A percentile compares a stretch with the other conserved stretches of the same genome.
Evolutionary conservation across 2,113 vertebrate species (phyloP).

Genomic region (Polypterus bichir): DNA sequence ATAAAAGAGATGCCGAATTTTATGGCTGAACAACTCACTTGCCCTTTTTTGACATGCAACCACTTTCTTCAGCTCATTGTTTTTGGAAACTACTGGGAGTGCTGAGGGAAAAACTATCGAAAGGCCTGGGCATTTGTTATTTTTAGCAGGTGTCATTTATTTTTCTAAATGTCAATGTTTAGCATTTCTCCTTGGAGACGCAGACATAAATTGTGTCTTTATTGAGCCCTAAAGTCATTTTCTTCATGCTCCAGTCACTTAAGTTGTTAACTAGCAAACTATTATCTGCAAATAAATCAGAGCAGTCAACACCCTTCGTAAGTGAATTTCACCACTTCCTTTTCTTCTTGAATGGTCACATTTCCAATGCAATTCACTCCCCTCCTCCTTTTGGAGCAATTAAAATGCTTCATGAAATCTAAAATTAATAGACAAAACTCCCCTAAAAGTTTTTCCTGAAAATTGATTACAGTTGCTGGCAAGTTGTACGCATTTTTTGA

Average conservation of each 20-base stretch:
- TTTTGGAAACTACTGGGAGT: not conserved
- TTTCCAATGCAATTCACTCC: too few relatives aligned
- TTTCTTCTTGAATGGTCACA: too few relatives aligned
- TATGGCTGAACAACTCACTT: constrained; percentile 5
- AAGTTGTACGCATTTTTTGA: too few relatives aligned
- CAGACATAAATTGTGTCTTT: constrained; percentile 56
- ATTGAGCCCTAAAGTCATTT: constrained; percentile 52
- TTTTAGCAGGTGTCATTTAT: constrained; percentile 25
- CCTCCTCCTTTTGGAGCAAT: too few relatives aligned
- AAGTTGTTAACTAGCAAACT: constrained; percentile 60
- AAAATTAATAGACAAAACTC: too few relatives aligned
- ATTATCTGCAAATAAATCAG: constrained; percentile 56
- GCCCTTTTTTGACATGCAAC: not conserved
- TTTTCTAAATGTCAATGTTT: constrained; percentile 47
- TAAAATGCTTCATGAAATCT: too few relatives aligned
- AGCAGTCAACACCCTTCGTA: constrained; percentile 41
- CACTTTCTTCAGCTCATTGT: constrained; percentile 8
- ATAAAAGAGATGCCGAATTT: not conserved
- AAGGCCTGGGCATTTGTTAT: constrained; percentile 7
- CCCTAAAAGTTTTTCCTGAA: too few relatives aligned
- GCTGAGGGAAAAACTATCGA: constrained; percentile 10
- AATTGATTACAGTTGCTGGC: too few relatives aligned
- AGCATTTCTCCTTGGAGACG: constrained; percentile 34
- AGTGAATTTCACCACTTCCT: not conserved
- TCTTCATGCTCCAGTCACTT: constrained; percentile 59